Evolutionary conservation across 2,113 vertebrate genomes (phyloP).

Genomic region (Austrofundulus limnaeus): DNA sequence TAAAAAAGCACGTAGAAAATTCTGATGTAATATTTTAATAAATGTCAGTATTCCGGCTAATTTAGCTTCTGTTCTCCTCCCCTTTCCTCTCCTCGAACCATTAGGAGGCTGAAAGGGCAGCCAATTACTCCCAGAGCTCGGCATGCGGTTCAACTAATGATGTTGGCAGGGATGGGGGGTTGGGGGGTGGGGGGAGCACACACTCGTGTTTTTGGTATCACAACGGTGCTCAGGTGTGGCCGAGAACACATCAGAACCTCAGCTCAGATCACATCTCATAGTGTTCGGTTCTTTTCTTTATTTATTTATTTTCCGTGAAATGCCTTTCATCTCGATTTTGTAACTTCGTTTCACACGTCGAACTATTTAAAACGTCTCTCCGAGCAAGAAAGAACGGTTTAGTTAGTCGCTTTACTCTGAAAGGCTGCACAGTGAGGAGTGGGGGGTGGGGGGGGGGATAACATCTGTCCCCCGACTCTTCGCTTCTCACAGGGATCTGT

Average conservation of each 20-base stretch:
- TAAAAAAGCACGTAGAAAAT: neutral
- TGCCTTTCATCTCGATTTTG: slow-evolving; percentile 9
- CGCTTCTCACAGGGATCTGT: slow-evolving; percentile 1
- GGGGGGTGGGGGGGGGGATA: neutral
- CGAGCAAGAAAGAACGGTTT: neutral
- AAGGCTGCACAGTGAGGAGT: neutral
- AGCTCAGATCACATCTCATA: neutral
- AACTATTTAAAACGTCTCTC: slow-evolving; percentile 11
- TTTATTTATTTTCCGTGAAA: too few relatives aligned
- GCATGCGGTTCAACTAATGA: slow-evolving; percentile 61
- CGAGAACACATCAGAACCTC: slow-evolving; percentile 17
- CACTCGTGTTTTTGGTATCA: slow-evolving; percentile 29
- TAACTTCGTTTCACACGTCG: slow-evolving; percentile 13
- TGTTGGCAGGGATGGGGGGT: too few relatives aligned
- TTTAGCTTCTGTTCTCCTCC: slow-evolving; percentile 30
- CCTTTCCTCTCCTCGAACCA: slow-evolving; percentile 40
- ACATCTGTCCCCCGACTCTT: slow-evolving; percentile 4
- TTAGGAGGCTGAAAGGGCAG: slow-evolving; percentile 65
- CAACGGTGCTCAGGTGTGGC: slow-evolving; percentile 13
- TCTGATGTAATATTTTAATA: slow-evolving; percentile 11
- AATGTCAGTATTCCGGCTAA: slow-evolving; percentile 16
- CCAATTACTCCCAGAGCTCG: slow-evolving; percentile 58
- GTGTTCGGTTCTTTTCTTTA: too few relatives aligned
- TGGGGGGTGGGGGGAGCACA: slow-evolving; percentile 8
- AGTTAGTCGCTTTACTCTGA: slow-evolving; percentile 26